These are phyloP conservation scores for Philaethria dido DNA, from an alignment of 2,888 invertebrate genomes.

Conservation along the genomic window DNA sequence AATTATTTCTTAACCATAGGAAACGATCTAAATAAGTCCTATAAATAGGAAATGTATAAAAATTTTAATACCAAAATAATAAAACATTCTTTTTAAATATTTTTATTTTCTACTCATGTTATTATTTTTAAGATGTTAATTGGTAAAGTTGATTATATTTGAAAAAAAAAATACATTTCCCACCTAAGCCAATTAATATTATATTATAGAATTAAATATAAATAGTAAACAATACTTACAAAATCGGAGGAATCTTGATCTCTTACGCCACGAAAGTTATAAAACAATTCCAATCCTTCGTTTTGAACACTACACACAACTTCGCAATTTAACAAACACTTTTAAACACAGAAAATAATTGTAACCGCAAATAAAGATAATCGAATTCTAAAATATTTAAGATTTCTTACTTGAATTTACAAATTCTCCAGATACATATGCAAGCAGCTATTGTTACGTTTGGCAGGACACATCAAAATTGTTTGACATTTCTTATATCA, in stretches of 20 bases:
- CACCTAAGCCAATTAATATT: not conserved
- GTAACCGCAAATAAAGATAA: not conserved
- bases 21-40: not conserved
- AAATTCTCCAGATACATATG: not conserved
- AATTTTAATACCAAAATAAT: not conserved
- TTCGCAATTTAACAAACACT: slow-evolving; percentile 1
- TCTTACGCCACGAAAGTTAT: slow-evolving; percentile 31
- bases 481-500: slow-evolving; percentile 1
- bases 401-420: slow-evolving; percentile 1
- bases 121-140: too few relatives aligned
- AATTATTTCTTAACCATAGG: not conserved
- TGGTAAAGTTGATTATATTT: not conserved
- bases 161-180: not conserved
- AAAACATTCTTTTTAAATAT: too few relatives aligned
- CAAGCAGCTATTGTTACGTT: slow-evolving; percentile 9
- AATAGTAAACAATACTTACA: slow-evolving; percentile 42
- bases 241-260: slow-evolving; percentile 44
- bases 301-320: slow-evolving; percentile 34
- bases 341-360: not conserved
- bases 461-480: slow-evolving; percentile 3
- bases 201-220: not conserved
- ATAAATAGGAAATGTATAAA: not conserved
- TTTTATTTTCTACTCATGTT: too few relatives aligned
- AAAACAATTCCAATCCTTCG: slow-evolving; percentile 24
- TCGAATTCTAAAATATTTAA: not conserved